A percentile compares a stretch with the other conserved stretches of the same genome.
Evolutionary conservation across 2,113 vertebrate genomes (phyloP).

Genomic region (Chionodraco myersi): DNA sequence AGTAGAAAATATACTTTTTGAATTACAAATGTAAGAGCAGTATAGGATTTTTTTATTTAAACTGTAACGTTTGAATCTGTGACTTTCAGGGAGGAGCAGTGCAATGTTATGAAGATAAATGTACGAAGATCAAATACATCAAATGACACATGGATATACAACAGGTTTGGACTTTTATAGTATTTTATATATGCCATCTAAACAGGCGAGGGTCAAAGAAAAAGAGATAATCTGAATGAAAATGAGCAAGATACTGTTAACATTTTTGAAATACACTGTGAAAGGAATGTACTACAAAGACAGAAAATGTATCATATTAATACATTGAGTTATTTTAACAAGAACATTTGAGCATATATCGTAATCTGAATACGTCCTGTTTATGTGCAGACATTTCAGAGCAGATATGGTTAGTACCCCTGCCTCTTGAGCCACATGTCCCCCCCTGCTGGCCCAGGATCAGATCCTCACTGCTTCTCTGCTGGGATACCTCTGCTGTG

Average conservation of each 20-base stretch:
- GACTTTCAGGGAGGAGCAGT: background rate
- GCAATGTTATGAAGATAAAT: background rate
- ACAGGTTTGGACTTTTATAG: background rate
- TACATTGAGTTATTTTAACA: background rate
- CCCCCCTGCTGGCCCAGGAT: conserved; percentile 73
- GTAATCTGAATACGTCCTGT: background rate
- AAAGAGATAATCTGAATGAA: background rate
- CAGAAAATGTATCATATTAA: no score
- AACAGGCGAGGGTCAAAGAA: background rate
- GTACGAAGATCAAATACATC: background rate
- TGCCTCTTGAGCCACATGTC: conserved; percentile 60
- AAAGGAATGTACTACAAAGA: background rate
- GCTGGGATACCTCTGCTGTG: background rate
- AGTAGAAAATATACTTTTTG: no score
- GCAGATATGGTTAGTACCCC: conserved; percentile 11
- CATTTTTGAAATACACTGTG: background rate
- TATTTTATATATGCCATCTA: background rate
- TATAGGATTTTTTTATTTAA: background rate
- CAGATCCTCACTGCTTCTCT: conserved; percentile 33
- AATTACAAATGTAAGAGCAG: background rate
- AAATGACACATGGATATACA: background rate
- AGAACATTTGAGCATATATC: background rate
- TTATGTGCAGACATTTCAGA: background rate
- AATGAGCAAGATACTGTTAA: background rate
- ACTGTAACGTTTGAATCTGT: background rate